A percentile compares a stretch with the other conserved stretches of the same genome.
phyloP scores from a whole-genome alignment of 2,888 invertebrate genomes.

The Thyatira batis region DNA sequence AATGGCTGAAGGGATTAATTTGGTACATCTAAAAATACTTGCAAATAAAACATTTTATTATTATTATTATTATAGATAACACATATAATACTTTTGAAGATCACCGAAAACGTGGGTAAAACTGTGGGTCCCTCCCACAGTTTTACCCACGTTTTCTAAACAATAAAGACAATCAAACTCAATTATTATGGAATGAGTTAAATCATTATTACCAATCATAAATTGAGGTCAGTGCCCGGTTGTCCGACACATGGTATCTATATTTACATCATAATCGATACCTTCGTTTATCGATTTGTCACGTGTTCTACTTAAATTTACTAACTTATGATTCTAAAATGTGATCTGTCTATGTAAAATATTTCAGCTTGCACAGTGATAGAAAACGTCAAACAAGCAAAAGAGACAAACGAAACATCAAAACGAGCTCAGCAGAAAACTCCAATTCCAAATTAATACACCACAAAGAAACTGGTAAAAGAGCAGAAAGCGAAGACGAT shows the following conservation, averaged over 20 bases:
- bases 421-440: constrained; percentile 14
- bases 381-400: constrained; percentile 44
- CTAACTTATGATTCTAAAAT: not conserved
- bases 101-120: too few relatives aligned
- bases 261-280: not conserved
- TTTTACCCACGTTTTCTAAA: too few relatives aligned
- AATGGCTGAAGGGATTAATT: too few relatives aligned
- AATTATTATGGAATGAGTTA: not conserved
- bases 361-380: constrained; percentile 51
- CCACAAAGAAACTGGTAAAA: constrained; percentile 27
- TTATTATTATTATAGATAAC: too few relatives aligned
- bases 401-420: constrained; percentile 18
- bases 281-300: not conserved
- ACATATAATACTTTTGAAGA: too few relatives aligned
- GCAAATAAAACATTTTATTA: too few relatives aligned
- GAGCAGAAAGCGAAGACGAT: constrained; percentile 27
- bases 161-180: not conserved
- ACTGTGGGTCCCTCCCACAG: too few relatives aligned
- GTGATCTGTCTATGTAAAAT: not conserved
- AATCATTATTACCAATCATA: not conserved
- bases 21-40: too few relatives aligned
- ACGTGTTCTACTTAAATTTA: not conserved
- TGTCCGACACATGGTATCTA: not conserved
- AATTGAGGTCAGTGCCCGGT: not conserved
- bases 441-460: constrained; percentile 20